phyloP scores from a whole-genome alignment of 2,797 vertebrate genomes.

The Gambelia wislizenii region DNA sequence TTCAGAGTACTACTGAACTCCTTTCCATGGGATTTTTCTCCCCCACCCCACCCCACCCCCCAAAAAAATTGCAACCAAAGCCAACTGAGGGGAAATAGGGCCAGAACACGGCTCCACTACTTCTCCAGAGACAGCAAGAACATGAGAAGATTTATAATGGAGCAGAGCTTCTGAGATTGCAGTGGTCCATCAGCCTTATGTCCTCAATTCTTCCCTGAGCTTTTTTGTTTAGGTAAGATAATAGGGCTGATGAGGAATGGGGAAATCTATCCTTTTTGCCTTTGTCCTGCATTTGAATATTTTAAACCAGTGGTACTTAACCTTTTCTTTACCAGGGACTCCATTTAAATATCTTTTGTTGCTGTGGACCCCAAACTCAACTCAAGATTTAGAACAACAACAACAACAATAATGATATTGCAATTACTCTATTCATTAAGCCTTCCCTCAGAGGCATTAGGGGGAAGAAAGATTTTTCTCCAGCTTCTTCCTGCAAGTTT shows the following conservation, averaged over 20 bases:
- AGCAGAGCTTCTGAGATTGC: background rate
- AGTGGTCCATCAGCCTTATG: background rate
- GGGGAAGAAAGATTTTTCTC: too few species aligned
- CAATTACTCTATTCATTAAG: too few species aligned
- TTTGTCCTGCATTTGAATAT: background rate
- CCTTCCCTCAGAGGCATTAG: too few species aligned
- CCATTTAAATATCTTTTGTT: too few species aligned
- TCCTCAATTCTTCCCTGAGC: background rate
- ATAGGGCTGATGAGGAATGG: background rate
- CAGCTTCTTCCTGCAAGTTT: too few species aligned
- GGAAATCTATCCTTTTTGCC: background rate
- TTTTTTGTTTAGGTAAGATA: background rate
- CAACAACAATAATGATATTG: too few species aligned
- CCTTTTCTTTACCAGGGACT: too few species aligned
- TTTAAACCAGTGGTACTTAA: too few species aligned
- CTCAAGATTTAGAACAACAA: too few species aligned
- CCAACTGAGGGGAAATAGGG: background rate
- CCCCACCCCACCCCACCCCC: background rate
- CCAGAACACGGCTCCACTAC: background rate
- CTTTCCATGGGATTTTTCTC: background rate
- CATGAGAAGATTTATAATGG: background rate
- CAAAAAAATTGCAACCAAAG: background rate
- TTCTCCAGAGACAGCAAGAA: background rate
- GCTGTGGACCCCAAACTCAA: too few species aligned
- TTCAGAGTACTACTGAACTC: background rate